Evolutionary conservation across 92 coral and sea anemone genomes (phyloP).

Genomic region (Isaurus tuberculatus): DNA sequence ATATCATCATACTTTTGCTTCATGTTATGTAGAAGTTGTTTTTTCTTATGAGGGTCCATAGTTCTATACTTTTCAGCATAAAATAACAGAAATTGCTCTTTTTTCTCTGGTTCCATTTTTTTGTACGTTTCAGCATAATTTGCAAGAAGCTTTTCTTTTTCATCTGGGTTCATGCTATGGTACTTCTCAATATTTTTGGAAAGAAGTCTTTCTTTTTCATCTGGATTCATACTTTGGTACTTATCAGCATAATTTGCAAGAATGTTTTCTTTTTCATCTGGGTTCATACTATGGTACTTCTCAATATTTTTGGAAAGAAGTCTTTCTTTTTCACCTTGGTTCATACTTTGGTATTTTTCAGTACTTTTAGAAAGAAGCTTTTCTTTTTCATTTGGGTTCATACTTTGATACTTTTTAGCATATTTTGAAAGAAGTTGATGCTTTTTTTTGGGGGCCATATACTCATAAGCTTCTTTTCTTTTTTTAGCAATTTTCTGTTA

Average conservation of each 20-base stretch:
- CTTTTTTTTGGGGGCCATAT: background rate
- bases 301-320: too few species aligned
- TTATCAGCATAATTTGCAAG: too few species aligned
- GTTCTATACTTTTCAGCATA: background rate
- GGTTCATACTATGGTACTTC: too few species aligned
- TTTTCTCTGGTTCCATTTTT: background rate
- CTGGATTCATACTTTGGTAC: too few species aligned
- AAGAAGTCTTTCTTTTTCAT: background rate
- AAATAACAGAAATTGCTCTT: too few species aligned
- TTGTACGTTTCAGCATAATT: background rate
- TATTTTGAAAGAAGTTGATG: background rate
- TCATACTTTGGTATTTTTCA: conserved; percentile 3
- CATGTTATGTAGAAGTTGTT: background rate
- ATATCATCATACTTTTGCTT: background rate
- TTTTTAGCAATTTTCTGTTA: conserved; percentile 27
- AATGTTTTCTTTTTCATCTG: background rate
- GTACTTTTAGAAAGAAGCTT: background rate
- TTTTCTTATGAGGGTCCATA: background rate
- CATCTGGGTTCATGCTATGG: too few species aligned
- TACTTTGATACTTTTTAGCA: too few species aligned
- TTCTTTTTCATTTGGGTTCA: too few species aligned
- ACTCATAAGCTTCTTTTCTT: conserved; percentile 13
- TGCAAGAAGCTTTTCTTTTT: background rate
- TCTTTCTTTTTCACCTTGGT: too few species aligned
- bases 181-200: too few species aligned